A percentile compares a stretch with the other conserved stretches of the same genome.
phyloP scores from a whole-genome alignment of 2,113 vertebrate species.

The Chaetorhynchus papuensis region DNA sequence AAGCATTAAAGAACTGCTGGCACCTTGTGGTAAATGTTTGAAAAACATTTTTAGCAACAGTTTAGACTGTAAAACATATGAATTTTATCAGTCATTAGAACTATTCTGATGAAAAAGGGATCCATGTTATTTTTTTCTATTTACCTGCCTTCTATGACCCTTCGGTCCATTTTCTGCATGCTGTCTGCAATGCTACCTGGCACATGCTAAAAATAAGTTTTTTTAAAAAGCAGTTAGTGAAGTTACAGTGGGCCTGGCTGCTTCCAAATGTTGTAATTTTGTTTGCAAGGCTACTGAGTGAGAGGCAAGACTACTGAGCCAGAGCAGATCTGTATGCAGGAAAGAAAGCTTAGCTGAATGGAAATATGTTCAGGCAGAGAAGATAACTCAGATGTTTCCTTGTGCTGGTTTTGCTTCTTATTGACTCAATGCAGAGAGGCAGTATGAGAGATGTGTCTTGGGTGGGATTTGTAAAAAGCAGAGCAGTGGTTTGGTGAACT shows the following conservation, averaged over 20 bases:
- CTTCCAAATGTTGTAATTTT: not conserved
- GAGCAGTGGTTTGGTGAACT: not conserved
- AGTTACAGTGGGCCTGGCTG: not conserved
- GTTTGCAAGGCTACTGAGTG: not conserved
- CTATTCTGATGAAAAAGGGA: not conserved
- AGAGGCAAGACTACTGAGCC: not conserved
- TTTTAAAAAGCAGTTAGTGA: not conserved
- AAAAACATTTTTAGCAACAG: conserved; percentile 57
- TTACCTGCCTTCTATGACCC: not conserved
- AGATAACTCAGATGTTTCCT: not conserved
- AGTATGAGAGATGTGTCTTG: not conserved
- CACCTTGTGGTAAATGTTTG: conserved; percentile 68
- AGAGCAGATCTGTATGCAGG: not conserved
- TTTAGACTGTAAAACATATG: not conserved
- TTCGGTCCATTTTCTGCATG: not conserved
- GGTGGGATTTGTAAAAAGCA: not conserved
- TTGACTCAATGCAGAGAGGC: not conserved
- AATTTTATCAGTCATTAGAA: not conserved
- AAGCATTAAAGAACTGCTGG: conserved; percentile 66
- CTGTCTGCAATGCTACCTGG: not conserved
- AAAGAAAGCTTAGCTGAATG: not conserved
- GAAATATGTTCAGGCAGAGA: not conserved
- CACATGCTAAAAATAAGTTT: not conserved
- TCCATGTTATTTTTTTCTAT: not conserved
- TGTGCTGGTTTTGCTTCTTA: not conserved